A percentile compares a stretch with the other conserved stretches of the same genome.
Conservation (phyloP, 2,113 vertebrate genomes). For the Callipepla californica region DNA sequence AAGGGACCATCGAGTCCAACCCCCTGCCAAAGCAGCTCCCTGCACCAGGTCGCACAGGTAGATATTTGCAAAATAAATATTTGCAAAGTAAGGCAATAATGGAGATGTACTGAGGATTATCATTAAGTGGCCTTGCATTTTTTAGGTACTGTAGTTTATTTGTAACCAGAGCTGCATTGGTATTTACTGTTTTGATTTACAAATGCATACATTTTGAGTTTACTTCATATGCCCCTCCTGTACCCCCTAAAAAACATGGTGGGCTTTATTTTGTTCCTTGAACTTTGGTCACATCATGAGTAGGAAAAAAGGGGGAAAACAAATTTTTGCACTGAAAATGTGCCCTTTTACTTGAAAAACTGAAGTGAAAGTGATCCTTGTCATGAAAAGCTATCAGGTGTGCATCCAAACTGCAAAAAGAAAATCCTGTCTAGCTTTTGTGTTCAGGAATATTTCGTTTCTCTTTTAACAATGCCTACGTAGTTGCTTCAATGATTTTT, state of each 20-base stretch:
- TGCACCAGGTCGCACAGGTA: no score
- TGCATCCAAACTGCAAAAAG: not conserved
- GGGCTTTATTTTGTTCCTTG: not conserved
- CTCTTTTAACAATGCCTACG: not conserved
- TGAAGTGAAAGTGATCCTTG: not conserved
- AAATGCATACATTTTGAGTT: not conserved
- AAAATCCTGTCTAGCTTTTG: not conserved
- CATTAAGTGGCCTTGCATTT: not conserved
- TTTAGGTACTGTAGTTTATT: not conserved
- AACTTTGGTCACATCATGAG: not conserved
- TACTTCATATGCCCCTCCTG: not conserved
- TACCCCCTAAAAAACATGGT: not conserved
- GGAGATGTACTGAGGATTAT: not conserved
- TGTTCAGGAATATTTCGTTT: not conserved
- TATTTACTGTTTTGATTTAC: not conserved
- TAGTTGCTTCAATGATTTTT: not conserved
- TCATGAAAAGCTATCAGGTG: not conserved
- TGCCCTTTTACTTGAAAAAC: not conserved
- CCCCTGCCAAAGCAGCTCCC: no score
- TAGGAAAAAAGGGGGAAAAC: not conserved
- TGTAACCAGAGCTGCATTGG: not conserved
- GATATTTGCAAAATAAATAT: not conserved
- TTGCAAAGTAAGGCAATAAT: not conserved
- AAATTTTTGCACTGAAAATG: not conserved
- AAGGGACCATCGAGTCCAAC: no score